phyloP scores from a whole-genome alignment of 1,140 invertebrate genomes.

The Belonocnema kinseyi region DNA sequence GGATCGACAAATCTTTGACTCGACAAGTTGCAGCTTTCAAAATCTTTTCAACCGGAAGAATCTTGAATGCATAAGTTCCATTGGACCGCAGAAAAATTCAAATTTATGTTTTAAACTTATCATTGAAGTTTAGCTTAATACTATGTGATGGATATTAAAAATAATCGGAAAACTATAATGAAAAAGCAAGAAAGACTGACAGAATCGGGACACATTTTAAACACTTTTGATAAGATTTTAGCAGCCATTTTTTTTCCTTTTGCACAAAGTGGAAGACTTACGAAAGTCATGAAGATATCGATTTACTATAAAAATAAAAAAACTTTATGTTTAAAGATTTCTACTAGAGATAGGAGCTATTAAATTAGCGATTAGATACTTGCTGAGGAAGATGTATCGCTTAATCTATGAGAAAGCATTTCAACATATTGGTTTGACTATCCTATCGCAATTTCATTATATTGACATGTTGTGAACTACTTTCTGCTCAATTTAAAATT shows the following conservation, averaged over 20 bases:
- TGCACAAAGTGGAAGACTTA: neutral
- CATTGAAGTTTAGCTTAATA: neutral
- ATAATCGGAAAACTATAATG: neutral
- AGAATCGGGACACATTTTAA: neutral
- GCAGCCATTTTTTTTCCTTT: neutral
- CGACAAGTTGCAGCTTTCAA: neutral
- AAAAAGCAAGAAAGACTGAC: neutral
- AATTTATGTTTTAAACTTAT: neutral
- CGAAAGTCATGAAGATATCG: slow-evolving; percentile 1
- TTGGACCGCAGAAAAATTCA: neutral
- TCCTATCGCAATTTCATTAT: slow-evolving; percentile 28
- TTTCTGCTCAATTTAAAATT: neutral
- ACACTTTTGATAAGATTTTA: neutral
- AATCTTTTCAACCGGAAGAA: neutral
- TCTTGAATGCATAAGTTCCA: neutral
- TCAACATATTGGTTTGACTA: neutral
- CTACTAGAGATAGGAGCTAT: slow-evolving; percentile 55
- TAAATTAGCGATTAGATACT: slow-evolving; percentile 45
- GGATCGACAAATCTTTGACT: too few relatives aligned
- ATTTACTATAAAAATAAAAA: slow-evolving; percentile 1
- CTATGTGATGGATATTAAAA: neutral
- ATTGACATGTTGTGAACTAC: slow-evolving; percentile 1
- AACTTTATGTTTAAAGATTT: slow-evolving; percentile 51
- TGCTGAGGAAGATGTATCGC: neutral
- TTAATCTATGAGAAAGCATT: neutral